Evolutionary conservation across 2,113 vertebrate genomes (phyloP).

Genomic region (Labeo catla): DNA sequence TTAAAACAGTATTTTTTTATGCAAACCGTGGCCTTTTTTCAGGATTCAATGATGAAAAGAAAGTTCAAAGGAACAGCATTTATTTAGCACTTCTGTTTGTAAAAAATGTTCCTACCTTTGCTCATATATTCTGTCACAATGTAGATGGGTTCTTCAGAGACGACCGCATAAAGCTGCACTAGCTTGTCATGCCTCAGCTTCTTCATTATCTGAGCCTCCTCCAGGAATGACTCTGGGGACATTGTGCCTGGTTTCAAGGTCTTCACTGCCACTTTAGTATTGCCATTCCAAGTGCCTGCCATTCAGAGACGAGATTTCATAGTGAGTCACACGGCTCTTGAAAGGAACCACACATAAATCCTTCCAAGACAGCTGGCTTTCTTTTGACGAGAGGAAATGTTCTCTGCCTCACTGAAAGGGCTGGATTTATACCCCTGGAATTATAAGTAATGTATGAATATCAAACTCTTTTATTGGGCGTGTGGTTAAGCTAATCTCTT

Average conservation of each 20-base stretch:
- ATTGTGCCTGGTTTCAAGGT: conserved; percentile 98
- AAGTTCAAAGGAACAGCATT: not conserved
- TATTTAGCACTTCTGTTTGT: not conserved
- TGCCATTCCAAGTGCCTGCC: conserved; percentile 96
- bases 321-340: not conserved
- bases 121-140: conserved; percentile 99
- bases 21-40: not conserved
- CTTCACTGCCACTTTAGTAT: conserved; percentile 99
- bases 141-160: conserved; percentile 98
- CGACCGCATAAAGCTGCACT: conserved; percentile 97
- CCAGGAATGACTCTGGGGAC: conserved; percentile 98
- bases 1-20: not conserved
- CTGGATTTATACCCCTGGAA: conserved; percentile 12
- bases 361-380: conserved; percentile 25
- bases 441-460: conserved; percentile 26
- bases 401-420: not conserved
- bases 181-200: conserved; percentile 97
- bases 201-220: conserved; percentile 99
- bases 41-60: not conserved
- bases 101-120: conserved; percentile 82
- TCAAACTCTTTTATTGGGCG: conserved; percentile 12
- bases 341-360: conserved; percentile 30
- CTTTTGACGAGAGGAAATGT: conserved; percentile 15
- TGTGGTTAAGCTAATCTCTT: conserved; percentile 67
- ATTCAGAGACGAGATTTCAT: conserved; percentile 18